These are phyloP conservation scores for Pristionchus entomophagus DNA, from an alignment of 2,888 invertebrate genomes.

Conservation along the genomic window DNA sequence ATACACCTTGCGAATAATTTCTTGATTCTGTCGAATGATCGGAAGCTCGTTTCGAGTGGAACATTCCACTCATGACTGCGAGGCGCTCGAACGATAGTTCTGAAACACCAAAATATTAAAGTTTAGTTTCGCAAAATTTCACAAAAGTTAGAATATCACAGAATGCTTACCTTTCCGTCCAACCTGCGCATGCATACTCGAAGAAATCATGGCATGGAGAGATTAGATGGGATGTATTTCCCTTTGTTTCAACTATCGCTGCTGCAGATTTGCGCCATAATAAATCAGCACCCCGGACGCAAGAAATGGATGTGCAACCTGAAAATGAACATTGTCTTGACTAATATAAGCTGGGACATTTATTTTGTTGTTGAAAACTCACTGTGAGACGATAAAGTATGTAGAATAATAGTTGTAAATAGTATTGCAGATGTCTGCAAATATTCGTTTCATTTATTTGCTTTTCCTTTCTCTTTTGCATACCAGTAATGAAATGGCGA, in stretches of 20 bases:
- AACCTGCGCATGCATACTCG: background rate
- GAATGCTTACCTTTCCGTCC: background rate
- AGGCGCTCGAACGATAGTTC: background rate
- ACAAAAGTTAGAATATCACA: background rate
- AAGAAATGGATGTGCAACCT: background rate
- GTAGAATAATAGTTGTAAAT: background rate
- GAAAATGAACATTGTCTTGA: background rate
- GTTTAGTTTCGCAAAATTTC: background rate
- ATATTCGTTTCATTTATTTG: background rate
- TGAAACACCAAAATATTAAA: background rate
- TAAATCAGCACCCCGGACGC: background rate
- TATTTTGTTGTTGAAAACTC: background rate
- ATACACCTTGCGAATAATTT: background rate
- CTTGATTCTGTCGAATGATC: background rate
- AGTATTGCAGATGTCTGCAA: background rate
- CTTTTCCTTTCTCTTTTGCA: background rate
- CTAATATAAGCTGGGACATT: background rate
- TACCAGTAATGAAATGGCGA: constrained; percentile 2
- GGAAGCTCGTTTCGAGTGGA: background rate
- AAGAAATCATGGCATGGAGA: constrained; percentile 22
- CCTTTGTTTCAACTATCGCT: background rate
- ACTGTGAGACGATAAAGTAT: background rate
- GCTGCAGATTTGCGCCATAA: background rate
- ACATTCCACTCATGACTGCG: background rate
- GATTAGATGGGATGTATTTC: background rate